phyloP scores from a whole-genome alignment of 2,113 vertebrate species.

The Rhinopomastus cyanomelas region DNA sequence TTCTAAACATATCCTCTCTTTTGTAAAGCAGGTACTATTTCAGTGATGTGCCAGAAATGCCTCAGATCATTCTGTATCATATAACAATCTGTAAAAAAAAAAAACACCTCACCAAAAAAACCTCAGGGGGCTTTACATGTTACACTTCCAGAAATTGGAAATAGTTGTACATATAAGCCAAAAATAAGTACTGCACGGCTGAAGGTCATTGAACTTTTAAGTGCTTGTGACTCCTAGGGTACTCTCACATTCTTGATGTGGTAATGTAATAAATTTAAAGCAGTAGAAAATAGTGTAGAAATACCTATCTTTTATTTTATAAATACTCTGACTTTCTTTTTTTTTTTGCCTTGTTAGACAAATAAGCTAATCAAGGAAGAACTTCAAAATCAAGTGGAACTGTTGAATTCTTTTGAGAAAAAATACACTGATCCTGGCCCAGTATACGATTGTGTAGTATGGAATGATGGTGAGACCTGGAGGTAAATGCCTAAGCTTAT shows the following conservation, averaged over 20 bases:
- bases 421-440: constrained; percentile 97
- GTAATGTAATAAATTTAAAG: background rate
- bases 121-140: background rate
- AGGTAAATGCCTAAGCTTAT: constrained; percentile 73
- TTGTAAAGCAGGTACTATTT: background rate
- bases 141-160: background rate
- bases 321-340: background rate
- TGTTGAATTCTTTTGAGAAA: constrained; percentile 93
- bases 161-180: background rate
- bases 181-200: background rate
- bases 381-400: constrained; percentile 89
- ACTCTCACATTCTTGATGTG: background rate
- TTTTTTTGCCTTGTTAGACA: constrained; percentile 48
- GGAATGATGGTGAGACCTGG: constrained; percentile 92
- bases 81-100: background rate
- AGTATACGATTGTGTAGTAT: constrained; percentile 94
- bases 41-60: background rate
- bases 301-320: background rate
- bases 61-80: background rate
- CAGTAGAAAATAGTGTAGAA: background rate
- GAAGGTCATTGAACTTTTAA: background rate
- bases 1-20: background rate
- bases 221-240: background rate
- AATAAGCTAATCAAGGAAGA: constrained; percentile 95
- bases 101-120: background rate